Evolutionary conservation across 2,113 vertebrate species (phyloP), one percentile per base, ranked within the genome.

Genomic region (Megaleporinus macrocephalus): DNA sequence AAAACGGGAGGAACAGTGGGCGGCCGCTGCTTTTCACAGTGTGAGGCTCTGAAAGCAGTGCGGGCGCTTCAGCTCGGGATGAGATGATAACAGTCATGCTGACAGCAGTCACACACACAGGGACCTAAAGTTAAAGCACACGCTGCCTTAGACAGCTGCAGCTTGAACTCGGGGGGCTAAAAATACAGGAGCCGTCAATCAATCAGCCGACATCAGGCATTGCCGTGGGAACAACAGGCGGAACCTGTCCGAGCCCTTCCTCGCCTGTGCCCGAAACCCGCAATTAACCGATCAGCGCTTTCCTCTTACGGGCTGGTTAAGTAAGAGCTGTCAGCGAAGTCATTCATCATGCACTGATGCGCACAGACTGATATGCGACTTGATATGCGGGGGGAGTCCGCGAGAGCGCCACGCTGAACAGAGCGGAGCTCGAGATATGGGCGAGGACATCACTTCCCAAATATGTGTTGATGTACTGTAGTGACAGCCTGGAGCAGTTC

Each of bases 171-270:
- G 80, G 87, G 84, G 84, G 49, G 78, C 78, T 78, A 74, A 91
- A 91, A 94, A 79, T 89, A 90, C 73, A 91, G 62, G 88, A 88
- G 84, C 13, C 86, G 88, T 88, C 91, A 88, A 83, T 92, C 89
- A 91, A 88, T 86, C 76, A 65, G 22, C 24, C 65, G 62, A 77
- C 79, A 85, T 79, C 20, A 78, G 4, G 82, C 71, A 77, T 57
- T 76, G 51, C 78, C 10, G 2, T 41, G 61, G 47, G 29, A 81
- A 83, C 76, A 86, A 75, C 51, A 49, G 85, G 83, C 36, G 84
- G 71, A 89, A 76, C 78, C 22, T 78, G 33, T 77, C 65, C 26
- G 51, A 11, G 41, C 81, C 69, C 69, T 76, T 29, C 49, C 85
- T 44, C 73, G 76, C 78, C 86, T 88, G 33, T 66, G 73, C 30